Conservation (phyloP, 2,888 invertebrate species). For the Sesia bembeciformis region DNA sequence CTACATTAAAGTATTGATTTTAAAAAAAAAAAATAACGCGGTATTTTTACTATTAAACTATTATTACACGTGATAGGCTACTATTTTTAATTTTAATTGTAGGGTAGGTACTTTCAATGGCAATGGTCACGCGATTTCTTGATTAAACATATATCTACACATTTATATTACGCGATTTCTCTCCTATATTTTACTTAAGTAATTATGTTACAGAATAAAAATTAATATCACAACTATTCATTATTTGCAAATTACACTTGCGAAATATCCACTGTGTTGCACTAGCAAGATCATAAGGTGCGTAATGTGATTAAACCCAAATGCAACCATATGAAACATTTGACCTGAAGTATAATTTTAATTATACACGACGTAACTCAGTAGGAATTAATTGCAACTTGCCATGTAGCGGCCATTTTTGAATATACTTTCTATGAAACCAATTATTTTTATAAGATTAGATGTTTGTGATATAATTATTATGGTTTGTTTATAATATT, state of each 20-base stretch:
- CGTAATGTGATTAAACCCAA: not conserved
- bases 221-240: not conserved
- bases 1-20: too few species aligned
- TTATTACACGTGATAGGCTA: not conserved
- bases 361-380: not conserved
- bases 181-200: not conserved
- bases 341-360: not conserved
- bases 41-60: too few species aligned
- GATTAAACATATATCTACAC: constrained; percentile 7
- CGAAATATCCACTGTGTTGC: not conserved
- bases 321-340: not conserved
- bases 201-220: not conserved
- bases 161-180: constrained; percentile 1
- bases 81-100: constrained; percentile 14
- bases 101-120: constrained; percentile 14
- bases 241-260: not conserved
- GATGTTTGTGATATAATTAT: too few species aligned
- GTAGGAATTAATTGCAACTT: too few species aligned
- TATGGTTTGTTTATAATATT: too few species aligned
- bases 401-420: too few species aligned
- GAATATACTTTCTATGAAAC: too few species aligned
- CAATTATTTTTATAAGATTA: too few species aligned
- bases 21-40: too few species aligned
- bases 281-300: not conserved
- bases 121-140: constrained; percentile 18